Base-by-base conservation (phyloP, 2,797 vertebrate species). In the Manis javanica region DNA sequence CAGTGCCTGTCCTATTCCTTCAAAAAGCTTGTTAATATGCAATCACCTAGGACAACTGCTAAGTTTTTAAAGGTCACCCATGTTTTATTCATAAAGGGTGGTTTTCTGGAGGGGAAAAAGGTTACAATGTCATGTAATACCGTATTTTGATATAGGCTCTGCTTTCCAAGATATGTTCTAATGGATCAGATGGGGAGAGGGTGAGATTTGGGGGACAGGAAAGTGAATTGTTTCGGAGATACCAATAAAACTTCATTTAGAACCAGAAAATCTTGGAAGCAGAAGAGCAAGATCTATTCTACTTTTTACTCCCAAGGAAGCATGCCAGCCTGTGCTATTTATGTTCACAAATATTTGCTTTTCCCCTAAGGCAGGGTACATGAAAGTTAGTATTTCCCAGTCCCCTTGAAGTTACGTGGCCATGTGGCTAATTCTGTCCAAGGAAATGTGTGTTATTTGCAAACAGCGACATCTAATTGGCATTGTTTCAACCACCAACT, bases 1-100 rank as follows among this genome's bases (percentile, higher is more conserved):
- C 98, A 98, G 97, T 91, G 98, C 98, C 99, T 99, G 98, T 99
- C 99, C 98, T 98, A 98, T 97, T 98, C 99, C 98, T 98, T 99
- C 99, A 99, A 99, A 99, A 99, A 98, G 98, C 99, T 99, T 99
- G 99, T 99, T 99, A 99, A 99, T 99, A 99, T 99, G 98, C 98
- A 99, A 98, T 99, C 98, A 99, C 98, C 98, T 98, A 98, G 98
- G 99, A 98, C 98, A 99, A 99, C 98, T 97, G 99, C 98, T 98
- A 99, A 99, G 98, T 99, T 99, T 99, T 98, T 98, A 99, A 99
- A 99, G 99, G 99, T 99, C 98, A 98, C 92, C 98, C 95, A 99
- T 99, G 98, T 99, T 99, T 99, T 99, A 99, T 99, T 99, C 99
- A 99, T 99, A 99, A 99, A 99, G 98, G 98, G 98, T 98, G 98